A percentile compares a stretch with the other conserved stretches of the same genome.
These are phyloP conservation scores for Odontomyia ornata DNA, from an alignment of 2,888 invertebrate genomes.

Conservation along the genomic window DNA sequence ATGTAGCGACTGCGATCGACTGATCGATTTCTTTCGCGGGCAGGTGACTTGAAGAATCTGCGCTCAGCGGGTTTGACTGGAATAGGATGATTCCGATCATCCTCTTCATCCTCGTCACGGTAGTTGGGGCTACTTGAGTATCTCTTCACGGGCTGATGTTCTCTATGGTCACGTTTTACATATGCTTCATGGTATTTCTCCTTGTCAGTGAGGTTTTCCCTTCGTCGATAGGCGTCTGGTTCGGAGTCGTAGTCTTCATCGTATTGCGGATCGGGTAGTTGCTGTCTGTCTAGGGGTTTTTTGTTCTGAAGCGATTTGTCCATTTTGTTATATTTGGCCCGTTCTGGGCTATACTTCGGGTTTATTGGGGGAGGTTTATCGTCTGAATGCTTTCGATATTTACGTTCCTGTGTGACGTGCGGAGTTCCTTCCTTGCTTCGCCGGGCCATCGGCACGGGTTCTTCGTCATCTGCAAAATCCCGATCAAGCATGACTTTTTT, in stretches of 20 bases:
- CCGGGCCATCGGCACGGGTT: constrained; percentile 55
- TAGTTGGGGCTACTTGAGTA: constrained; percentile 43
- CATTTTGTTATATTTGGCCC: constrained; percentile 60
- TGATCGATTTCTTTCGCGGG: constrained; percentile 30
- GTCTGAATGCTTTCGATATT: constrained; percentile 49
- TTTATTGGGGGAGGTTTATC: constrained; percentile 50
- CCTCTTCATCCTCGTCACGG: constrained; percentile 36
- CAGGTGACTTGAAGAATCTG: constrained; percentile 44
- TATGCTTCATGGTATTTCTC: constrained; percentile 62
- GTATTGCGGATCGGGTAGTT: constrained; percentile 55
- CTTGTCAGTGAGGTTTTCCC: constrained; percentile 63
- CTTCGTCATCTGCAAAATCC: constrained; percentile 49
- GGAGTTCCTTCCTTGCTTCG: constrained; percentile 47
- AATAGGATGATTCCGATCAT: constrained; percentile 48
- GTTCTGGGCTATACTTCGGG: constrained; percentile 53
- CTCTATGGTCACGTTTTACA: constrained; percentile 57
- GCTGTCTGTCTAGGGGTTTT: constrained; percentile 31
- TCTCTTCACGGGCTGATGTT: constrained; percentile 41
- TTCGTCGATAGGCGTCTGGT: constrained; percentile 52
- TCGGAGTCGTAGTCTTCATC: constrained; percentile 58
- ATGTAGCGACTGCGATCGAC: constrained; percentile 26
- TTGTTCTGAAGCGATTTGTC: constrained; percentile 42
- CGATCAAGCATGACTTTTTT: constrained; percentile 59
- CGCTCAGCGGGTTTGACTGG: neutral
- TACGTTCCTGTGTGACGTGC: constrained; percentile 30